Base-by-base conservation (phyloP, 35 echinoderm and acorn worm genomes). In the Chiridota heheva region DNA sequence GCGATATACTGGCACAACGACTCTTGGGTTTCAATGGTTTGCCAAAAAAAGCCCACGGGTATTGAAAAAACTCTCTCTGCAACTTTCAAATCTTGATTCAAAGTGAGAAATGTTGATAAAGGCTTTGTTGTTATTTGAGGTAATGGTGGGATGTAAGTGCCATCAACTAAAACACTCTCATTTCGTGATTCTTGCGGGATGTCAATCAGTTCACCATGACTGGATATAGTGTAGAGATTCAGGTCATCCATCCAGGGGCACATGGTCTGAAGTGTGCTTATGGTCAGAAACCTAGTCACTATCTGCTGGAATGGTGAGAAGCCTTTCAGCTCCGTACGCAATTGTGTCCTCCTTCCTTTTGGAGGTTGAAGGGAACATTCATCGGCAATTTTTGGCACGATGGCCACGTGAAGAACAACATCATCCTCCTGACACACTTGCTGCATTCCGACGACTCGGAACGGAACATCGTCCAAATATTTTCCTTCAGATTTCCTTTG, bases 21-120 rank as follows among this genome's bases (percentile, higher is more conserved):
- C 3, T 98, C 84, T 16, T 98, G 89, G 0, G 88, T 73, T 16
- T 91, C 85, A 5, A 89, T 44, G 30, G 89, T 98, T 40, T 87
- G 65, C 95, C 95, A 98, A 60, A 91, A 98, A 76, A 98, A 98
- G 1, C 84, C 73, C 15, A 86, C 75, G 10, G 75, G 28, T 16
- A 72, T 48, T 24, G 62, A 28, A 34, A 98, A 89, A 15, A 87
- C n/a, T n/a, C 70, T 28, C 80, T 75, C 36, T 70, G 57, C n/a
- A 25, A 83, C 67, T 12, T 78, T 27, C 1, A 60, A 39, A 36
- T 82, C 61, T 0, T 20, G 67, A 46, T 63, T 86, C 22, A 96
- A 12, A 2, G 88, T 63, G 22, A 90, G 16, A 33, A 86, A 86
- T n/a, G 82, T 91, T 0, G 76, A 81, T 1, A 96, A 62, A 5